Base-by-base conservation (phyloP, 2,113 vertebrate genomes). In the Ciconia stormi region DNA sequence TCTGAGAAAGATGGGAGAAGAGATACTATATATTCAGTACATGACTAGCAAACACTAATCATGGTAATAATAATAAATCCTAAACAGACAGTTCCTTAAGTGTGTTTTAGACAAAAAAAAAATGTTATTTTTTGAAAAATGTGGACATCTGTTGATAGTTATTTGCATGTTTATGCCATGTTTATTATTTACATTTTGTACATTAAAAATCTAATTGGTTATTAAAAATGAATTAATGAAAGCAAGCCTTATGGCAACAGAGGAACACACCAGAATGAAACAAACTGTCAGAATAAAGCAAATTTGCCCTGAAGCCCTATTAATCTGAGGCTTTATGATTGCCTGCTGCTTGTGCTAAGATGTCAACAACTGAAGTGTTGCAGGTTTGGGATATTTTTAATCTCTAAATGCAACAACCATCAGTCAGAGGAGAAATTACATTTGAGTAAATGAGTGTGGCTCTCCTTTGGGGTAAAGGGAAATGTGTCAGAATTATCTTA, bases 301-400 rank as follows among this genome's bases (percentile, higher is more conserved):
- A 82, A 81, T 91, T 86, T 89, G 49, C 70, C 79, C 87, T 44
- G 65, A 86, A 83, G 49, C 52, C 80, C 61, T 84, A 82, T 96
- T 94, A 95, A 93, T 97, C 78, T 80, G 53, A 89, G 38, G 38
- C 20, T 96, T 96, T 92, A 65, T 90, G 67, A 72, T 61, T 92
- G 70, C 89, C 86, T 96, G 63, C 89, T 97, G 77, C 56, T 89
- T 46, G 30, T 78, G 76, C 83, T 96, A 86, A 92, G 71, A 96
- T 86, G 66, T 89, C 90, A 97, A 69, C 81, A 91, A 50, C 38
- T 40, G 76, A 95, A 93, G 38, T 82, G 59, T 18, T 91, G 63
- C 76, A 87, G 42, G 91, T 69, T 93, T 95, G 77, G 47, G 61
- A 82, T 89, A 87, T 94, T 97, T 97, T 95, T 95, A 94, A 82